These are phyloP conservation scores for Morelia viridis DNA, from an alignment of 2,797 vertebrate species.

Conservation along the genomic window DNA sequence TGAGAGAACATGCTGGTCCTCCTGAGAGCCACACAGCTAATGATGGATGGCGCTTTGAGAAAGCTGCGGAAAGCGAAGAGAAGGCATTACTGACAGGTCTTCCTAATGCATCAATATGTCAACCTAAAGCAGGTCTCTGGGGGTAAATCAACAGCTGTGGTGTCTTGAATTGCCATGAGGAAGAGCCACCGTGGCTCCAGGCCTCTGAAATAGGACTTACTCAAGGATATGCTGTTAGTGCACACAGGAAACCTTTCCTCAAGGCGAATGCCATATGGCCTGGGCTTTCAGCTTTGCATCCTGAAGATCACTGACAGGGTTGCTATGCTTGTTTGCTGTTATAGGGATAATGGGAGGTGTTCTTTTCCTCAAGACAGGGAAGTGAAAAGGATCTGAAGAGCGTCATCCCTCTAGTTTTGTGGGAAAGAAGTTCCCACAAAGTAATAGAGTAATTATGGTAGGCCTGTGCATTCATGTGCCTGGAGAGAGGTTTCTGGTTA, in stretches of 20 bases:
- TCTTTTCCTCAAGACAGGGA: background rate
- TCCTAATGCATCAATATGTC: slow-evolving; percentile 33
- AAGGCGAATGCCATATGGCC: background rate
- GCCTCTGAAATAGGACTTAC: background rate
- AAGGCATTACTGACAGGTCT: slow-evolving; percentile 44
- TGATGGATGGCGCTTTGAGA: background rate
- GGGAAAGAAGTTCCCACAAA: background rate
- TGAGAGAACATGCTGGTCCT: slow-evolving; percentile 12
- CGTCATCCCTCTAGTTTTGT: background rate
- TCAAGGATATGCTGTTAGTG: background rate
- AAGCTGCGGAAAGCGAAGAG: slow-evolving; percentile 38
- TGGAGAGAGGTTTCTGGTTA: slow-evolving; percentile 64
- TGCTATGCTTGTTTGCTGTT: background rate
- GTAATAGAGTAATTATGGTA: background rate
- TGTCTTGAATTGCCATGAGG: slow-evolving; percentile 42
- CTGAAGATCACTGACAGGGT: background rate
- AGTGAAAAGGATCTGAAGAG: background rate
- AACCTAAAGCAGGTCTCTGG: slow-evolving; percentile 39
- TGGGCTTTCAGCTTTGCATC: background rate
- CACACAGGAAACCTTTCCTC: background rate
- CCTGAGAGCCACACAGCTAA: background rate
- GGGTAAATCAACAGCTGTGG: slow-evolving; percentile 55
- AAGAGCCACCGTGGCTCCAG: slow-evolving; percentile 50
- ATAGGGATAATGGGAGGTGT: background rate
- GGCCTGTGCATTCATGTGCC: slow-evolving; percentile 29